phyloP scores from a whole-genome alignment of 2,888 invertebrate species.

The Phaonia tiefii region DNA sequence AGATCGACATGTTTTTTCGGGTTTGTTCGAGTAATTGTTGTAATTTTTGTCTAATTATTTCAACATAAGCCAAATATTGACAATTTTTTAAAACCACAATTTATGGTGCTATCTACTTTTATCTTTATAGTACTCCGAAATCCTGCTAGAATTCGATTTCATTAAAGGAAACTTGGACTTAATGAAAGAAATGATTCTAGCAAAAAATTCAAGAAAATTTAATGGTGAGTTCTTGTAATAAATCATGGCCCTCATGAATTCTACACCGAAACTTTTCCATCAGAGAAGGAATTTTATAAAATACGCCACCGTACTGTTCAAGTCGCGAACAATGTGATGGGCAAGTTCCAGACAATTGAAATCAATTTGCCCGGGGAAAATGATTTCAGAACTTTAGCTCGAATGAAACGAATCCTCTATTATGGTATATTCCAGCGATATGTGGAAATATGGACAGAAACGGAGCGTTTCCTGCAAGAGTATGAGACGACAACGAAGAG shows the following conservation, averaged over 20 bases:
- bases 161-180: constrained; percentile 53
- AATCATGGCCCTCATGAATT: too few species aligned
- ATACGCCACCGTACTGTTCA: constrained; percentile 52
- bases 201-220: constrained; percentile 54
- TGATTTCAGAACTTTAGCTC: constrained; percentile 54
- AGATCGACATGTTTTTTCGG: too few species aligned
- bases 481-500: constrained; percentile 53
- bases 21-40: too few species aligned
- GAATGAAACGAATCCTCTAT: constrained; percentile 61
- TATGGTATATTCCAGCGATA: constrained; percentile 58
- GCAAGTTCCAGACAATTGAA: constrained; percentile 60
- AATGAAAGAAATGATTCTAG: constrained; percentile 54
- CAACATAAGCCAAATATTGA: too few species aligned
- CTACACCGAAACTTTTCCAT: neutral
- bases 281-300: constrained; percentile 59
- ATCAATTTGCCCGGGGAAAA: constrained; percentile 33
- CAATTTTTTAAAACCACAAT: too few species aligned
- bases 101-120: neutral
- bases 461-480: constrained; percentile 58
- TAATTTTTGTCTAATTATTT: too few species aligned
- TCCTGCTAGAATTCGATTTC: constrained; percentile 39
- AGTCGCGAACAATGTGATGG: constrained; percentile 55
- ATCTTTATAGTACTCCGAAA: constrained; percentile 52
- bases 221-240: constrained; percentile 46
- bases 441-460: constrained; percentile 52